Evolutionary conservation across 1,140 invertebrate species (phyloP).

Genomic region (Aphelinus certus): DNA sequence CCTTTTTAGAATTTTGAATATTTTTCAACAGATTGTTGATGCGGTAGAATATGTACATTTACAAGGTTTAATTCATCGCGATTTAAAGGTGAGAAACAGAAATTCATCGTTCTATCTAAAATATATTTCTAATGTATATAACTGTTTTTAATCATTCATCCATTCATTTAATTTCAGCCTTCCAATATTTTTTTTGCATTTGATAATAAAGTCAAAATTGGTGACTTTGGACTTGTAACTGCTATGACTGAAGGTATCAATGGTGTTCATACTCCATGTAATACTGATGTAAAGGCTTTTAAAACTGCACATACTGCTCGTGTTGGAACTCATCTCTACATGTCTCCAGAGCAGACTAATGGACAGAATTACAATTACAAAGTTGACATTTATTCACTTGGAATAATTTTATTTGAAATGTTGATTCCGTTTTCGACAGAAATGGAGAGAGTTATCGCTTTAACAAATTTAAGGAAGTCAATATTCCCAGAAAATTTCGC

Average conservation of each 20-base stretch:
- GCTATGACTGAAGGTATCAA: conserved; percentile 76
- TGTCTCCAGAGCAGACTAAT: conserved; percentile 93
- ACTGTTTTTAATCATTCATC: conserved; percentile 12
- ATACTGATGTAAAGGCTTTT: conserved; percentile 42
- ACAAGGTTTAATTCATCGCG: conserved; percentile 91
- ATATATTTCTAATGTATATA: conserved; percentile 7
- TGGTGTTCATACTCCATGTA: conserved; percentile 53
- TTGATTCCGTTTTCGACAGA: conserved; percentile 88
- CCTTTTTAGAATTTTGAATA: conserved; percentile 70
- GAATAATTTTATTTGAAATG: conserved; percentile 93
- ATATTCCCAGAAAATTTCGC: conserved; percentile 79
- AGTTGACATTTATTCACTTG: conserved; percentile 96
- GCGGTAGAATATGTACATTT: conserved; percentile 96
- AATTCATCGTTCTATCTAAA: conserved; percentile 23
- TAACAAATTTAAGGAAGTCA: conserved; percentile 72
- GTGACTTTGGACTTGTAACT: conserved; percentile 96
- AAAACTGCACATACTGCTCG: conserved; percentile 71
- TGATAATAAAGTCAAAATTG: conserved; percentile 92
- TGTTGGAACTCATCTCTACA: conserved; percentile 93
- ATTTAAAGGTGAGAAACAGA: conserved; percentile 79
- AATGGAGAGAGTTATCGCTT: conserved; percentile 81
- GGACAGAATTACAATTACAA: conserved; percentile 88
- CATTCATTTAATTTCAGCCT: conserved; percentile 70
- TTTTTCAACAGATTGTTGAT: conserved; percentile 92
- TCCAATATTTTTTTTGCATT: conserved; percentile 96